Conservation (phyloP, 1,140 invertebrate species). For the Drosophila bifasciata region DNA sequence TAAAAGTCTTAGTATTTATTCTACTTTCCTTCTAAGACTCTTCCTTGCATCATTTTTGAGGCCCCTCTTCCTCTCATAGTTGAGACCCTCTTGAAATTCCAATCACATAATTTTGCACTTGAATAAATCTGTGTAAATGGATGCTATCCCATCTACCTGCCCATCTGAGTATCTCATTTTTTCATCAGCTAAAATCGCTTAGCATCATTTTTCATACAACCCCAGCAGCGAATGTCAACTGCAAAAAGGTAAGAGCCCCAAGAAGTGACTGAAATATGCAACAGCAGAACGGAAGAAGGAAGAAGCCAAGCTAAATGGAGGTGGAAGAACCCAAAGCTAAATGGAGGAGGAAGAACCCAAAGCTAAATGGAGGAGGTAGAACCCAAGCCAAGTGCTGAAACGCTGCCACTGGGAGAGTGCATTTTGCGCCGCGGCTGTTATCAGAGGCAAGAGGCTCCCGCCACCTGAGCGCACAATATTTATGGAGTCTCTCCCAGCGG, state of each 20-base stretch:
- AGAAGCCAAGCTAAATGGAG: slow-evolving; percentile 18
- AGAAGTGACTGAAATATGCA: slow-evolving; percentile 44
- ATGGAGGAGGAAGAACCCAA: slow-evolving; percentile 1
- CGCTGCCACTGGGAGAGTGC: slow-evolving; percentile 50
- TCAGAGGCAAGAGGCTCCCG: slow-evolving; percentile 30
- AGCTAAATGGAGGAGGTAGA: slow-evolving; percentile 32
- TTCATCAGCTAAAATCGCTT: neutral
- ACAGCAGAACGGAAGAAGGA: slow-evolving; percentile 8
- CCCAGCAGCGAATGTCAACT: slow-evolving; percentile 51
- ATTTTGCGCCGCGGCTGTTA: slow-evolving; percentile 44
- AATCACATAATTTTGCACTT: too few relatives aligned
- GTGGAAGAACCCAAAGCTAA: slow-evolving; percentile 10
- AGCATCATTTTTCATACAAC: neutral
- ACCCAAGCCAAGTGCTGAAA: slow-evolving; percentile 36
- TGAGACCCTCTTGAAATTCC: too few relatives aligned
- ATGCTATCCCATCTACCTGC: too few relatives aligned
- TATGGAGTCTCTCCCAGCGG: slow-evolving; percentile 53
- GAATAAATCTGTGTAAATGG: too few relatives aligned
- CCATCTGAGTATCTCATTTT: neutral
- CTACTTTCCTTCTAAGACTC: neutral
- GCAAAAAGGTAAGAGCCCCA: slow-evolving; percentile 5
- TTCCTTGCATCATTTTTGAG: too few relatives aligned
- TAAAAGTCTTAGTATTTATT: too few relatives aligned
- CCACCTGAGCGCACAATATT: slow-evolving; percentile 66
- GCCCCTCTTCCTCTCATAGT: too few relatives aligned